These are phyloP conservation scores for Mythimna ferrago DNA, from an alignment of 2,888 invertebrate species.

Conservation along the genomic window DNA sequence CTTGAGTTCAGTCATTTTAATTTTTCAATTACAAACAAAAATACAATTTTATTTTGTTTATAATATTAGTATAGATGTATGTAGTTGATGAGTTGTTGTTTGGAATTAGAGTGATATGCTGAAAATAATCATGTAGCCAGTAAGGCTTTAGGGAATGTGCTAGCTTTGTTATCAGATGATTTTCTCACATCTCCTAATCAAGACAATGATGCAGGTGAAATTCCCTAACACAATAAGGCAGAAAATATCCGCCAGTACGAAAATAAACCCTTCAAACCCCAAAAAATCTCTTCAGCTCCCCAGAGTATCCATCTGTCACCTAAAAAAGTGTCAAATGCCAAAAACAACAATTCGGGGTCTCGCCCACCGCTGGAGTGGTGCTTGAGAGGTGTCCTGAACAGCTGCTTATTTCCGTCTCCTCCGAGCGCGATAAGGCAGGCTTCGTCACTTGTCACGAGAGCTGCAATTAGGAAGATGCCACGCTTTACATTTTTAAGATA, in stretches of 20 bases:
- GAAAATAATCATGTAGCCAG: neutral
- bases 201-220: neutral
- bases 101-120: neutral
- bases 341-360: slow-evolving; percentile 28
- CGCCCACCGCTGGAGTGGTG: slow-evolving; percentile 1
- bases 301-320: slow-evolving; percentile 39
- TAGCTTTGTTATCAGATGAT: neutral
- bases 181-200: neutral
- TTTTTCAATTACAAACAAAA: too few species aligned
- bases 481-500: slow-evolving; percentile 27
- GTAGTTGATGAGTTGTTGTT: too few species aligned
- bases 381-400: slow-evolving; percentile 36
- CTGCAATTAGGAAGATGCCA: slow-evolving; percentile 44
- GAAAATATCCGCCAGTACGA: neutral
- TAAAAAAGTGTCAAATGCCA: slow-evolving; percentile 40
- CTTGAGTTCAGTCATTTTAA: too few species aligned
- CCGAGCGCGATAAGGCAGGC: slow-evolving; percentile 45
- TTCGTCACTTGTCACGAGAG: slow-evolving; percentile 43
- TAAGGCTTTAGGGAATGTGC: neutral
- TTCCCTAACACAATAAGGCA: neutral
- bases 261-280: neutral
- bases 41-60: too few species aligned
- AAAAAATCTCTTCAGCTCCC: slow-evolving; percentile 1
- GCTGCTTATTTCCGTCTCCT: slow-evolving; percentile 33
- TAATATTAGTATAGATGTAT: too few species aligned